Conservation (phyloP, 2,113 vertebrate species). For the Forbesichthys papilliferus region DNA sequence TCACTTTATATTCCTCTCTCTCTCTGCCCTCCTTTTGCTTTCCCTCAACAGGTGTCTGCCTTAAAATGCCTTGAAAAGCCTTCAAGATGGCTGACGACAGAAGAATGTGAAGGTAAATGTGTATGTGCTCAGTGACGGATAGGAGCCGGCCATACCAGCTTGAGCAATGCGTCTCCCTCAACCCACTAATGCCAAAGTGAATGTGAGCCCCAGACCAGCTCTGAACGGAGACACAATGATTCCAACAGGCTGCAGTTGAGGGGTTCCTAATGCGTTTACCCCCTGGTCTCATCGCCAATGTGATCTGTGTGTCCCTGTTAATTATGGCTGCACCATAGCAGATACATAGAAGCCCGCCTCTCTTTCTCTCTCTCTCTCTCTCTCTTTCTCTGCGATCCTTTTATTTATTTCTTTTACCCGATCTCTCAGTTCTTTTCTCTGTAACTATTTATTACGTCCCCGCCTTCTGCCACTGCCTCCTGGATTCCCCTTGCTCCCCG, state of each 20-base stretch:
- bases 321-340: constrained; percentile 61
- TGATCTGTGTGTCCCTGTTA: constrained; percentile 66
- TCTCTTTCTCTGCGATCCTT: not conserved
- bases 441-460: constrained; percentile 16
- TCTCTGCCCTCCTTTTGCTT: constrained; percentile 14
- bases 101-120: not conserved
- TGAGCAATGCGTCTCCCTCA: not conserved
- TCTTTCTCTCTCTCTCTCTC: constrained; percentile 49
- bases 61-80: constrained; percentile 17
- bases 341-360: constrained; percentile 59
- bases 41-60: constrained; percentile 51
- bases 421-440: constrained; percentile 9
- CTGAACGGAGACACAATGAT: constrained; percentile 71
- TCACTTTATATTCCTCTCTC: not conserved
- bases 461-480: constrained; percentile 27
- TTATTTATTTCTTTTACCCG: constrained; percentile 4
- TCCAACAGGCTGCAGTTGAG: constrained; percentile 39
- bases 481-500: constrained; percentile 54
- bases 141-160: not conserved
- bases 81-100: not conserved
- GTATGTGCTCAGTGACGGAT: not conserved
- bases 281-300: constrained; percentile 35
- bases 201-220: constrained; percentile 64
- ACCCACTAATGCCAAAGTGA: constrained; percentile 12
- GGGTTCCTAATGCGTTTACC: constrained; percentile 62